Conservation (phyloP, 2,797 vertebrate genomes). For the Chelidonichthys spinosus region DNA sequence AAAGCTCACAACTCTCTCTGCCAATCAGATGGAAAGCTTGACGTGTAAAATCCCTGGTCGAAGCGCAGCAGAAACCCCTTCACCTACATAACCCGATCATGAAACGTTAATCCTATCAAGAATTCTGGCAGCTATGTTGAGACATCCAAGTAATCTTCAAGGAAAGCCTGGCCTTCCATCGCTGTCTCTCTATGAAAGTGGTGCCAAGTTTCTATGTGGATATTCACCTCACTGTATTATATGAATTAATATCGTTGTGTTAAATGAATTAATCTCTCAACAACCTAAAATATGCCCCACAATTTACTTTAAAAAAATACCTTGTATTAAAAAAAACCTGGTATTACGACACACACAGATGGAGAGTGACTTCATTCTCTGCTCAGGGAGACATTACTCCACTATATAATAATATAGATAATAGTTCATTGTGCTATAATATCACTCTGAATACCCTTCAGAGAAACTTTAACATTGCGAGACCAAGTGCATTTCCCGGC, state of each 20-base stretch:
- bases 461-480: no score
- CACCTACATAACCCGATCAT: constrained; percentile 71
- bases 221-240: background rate
- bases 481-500: no score
- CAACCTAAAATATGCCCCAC: background rate
- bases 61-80: constrained; percentile 55
- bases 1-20: constrained; percentile 40
- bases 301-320: background rate
- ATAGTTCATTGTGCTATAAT: no score
- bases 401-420: no score
- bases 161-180: constrained; percentile 24
- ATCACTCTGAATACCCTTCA: no score
- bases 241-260: background rate
- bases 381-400: no score
- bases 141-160: constrained; percentile 36
- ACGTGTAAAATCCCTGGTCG: constrained; percentile 59
- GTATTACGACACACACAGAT: no score
- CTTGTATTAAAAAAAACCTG: no score
- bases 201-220: constrained; percentile 23
- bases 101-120: constrained; percentile 71
- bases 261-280: constrained; percentile 34
- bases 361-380: no score
- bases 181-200: constrained; percentile 17
- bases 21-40: constrained; percentile 65
- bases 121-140: constrained; percentile 61